Evolutionary conservation across 1,140 invertebrate genomes (phyloP).

Genomic region (Paraescarpia echinospica): DNA sequence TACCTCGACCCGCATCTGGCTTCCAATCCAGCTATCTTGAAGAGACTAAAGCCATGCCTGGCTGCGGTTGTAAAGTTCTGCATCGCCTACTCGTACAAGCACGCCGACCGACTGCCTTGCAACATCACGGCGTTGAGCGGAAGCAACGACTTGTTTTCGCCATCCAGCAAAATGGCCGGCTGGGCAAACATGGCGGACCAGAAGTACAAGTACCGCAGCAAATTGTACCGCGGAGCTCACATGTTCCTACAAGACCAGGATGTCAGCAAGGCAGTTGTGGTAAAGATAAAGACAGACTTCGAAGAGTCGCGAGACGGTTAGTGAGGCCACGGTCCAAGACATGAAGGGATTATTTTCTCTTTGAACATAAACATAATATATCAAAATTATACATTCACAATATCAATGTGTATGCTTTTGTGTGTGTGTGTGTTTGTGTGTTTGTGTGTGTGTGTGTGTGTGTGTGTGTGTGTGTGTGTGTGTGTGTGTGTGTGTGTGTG

Average conservation of each 20-base stretch:
- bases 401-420: no score
- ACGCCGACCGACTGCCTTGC: not conserved
- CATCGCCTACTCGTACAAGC: not conserved
- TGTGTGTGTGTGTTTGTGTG: no score
- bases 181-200: not conserved
- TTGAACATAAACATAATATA: no score
- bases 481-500: no score
- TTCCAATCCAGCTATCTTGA: not conserved
- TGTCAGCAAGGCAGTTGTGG: not conserved
- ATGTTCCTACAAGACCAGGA: not conserved
- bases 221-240: not conserved
- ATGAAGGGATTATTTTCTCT: no score
- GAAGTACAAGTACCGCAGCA: conserved; percentile 3
- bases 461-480: no score
- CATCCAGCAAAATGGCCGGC: not conserved
- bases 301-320: not conserved
- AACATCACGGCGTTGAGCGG: not conserved
- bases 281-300: not conserved
- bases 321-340: not conserved
- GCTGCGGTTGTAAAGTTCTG: not conserved
- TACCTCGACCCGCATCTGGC: not conserved
- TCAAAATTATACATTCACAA: no score
- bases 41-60: not conserved
- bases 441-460: no score
- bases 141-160: not conserved